These are phyloP conservation scores for Euschistus heros DNA, from an alignment of 1,140 invertebrate genomes.

Conservation along the genomic window DNA sequence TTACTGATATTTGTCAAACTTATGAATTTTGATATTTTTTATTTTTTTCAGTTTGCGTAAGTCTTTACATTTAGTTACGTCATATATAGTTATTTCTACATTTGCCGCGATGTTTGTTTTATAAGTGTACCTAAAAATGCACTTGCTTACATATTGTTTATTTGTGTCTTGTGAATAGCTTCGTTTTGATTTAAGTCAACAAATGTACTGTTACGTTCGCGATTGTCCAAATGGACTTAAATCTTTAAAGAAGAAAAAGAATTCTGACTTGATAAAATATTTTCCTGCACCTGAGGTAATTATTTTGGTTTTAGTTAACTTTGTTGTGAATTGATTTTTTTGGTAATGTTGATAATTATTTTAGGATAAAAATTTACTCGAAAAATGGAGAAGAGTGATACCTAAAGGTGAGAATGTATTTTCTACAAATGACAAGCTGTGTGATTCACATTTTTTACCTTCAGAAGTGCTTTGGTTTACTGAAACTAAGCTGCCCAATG, in stretches of 20 bases:
- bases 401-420: background rate
- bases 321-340: background rate
- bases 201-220: constrained; percentile 8
- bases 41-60: no score
- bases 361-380: background rate
- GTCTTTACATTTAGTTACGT: no score
- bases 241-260: background rate
- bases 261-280: background rate
- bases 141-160: no score
- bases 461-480: constrained; percentile 6
- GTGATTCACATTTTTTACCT: background rate
- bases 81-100: no score
- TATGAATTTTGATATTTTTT: no score
- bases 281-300: constrained; percentile 1
- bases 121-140: no score
- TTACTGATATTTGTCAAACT: no score
- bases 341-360: background rate
- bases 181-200: background rate
- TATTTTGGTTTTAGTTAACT: background rate
- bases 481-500: constrained; percentile 6
- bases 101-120: no score
- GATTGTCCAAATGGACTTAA: constrained; percentile 1
- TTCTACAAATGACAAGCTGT: background rate
- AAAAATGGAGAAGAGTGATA: background rate
- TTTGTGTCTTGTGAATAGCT: no score